These are phyloP conservation scores for Mythimna albipuncta DNA, from an alignment of 2,888 invertebrate species.

Conservation along the genomic window DNA sequence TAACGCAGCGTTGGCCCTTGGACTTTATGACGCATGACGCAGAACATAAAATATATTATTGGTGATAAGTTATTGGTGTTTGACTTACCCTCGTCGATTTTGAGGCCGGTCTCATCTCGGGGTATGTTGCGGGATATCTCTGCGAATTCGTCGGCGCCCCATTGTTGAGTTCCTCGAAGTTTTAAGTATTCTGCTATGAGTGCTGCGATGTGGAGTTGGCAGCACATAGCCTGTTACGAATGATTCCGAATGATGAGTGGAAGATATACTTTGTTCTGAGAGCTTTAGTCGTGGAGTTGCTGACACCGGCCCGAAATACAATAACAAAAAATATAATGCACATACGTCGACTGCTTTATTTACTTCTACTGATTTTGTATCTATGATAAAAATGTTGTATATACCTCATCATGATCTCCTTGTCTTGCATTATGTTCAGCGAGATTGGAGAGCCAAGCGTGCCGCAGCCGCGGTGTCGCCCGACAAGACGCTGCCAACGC, in stretches of 20 bases:
- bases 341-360: too few species aligned
- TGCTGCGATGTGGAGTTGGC: constrained; percentile 98
- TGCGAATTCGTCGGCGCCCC: constrained; percentile 97
- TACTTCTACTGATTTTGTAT: too few species aligned
- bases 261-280: too few species aligned
- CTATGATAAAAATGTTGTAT: not conserved
- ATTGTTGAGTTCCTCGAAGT: constrained; percentile 92
- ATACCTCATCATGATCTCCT: constrained; percentile 96
- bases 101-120: constrained; percentile 95
- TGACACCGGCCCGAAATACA: too few species aligned
- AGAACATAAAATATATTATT: constrained; percentile 70
- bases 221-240: constrained; percentile 95
- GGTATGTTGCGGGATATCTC: constrained; percentile 97
- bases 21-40: constrained; percentile 57
- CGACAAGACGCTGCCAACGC: constrained; percentile 98
- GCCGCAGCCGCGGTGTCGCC: constrained; percentile 97
- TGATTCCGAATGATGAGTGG: not conserved
- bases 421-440: constrained; percentile 96
- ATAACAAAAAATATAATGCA: too few species aligned
- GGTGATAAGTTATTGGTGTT: constrained; percentile 53
- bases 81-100: constrained; percentile 94
- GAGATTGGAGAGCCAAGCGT: constrained; percentile 99
- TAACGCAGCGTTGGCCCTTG: constrained; percentile 17
- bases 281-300: too few species aligned
- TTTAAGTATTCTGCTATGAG: constrained; percentile 98